Evolutionary conservation across 2,888 invertebrate genomes (phyloP).

Genomic region (Chrysotoxum bicinctum): DNA sequence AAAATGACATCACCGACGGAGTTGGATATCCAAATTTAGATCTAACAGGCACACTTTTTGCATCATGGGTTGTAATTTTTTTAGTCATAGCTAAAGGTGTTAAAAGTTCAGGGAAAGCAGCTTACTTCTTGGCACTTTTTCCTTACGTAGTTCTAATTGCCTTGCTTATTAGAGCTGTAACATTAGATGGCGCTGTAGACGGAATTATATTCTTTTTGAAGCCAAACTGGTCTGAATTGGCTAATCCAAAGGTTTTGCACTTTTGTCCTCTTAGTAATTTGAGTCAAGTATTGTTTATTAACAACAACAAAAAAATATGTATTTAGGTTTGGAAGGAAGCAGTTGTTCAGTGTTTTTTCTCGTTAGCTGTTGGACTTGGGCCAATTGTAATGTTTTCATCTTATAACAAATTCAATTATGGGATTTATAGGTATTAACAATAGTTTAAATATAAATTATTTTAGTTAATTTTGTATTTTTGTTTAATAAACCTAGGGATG

Average conservation of each 20-base stretch:
- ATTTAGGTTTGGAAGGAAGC: slow-evolving; percentile 89
- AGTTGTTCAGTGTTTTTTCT: slow-evolving; percentile 90
- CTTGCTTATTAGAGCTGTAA: slow-evolving; percentile 86
- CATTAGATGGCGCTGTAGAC: slow-evolving; percentile 86
- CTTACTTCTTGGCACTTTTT: slow-evolving; percentile 94
- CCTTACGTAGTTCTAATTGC: slow-evolving; percentile 90
- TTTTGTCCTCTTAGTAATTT: neutral
- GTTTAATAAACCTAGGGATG: slow-evolving; percentile 85
- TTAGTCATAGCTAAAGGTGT: slow-evolving; percentile 88
- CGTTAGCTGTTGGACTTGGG: slow-evolving; percentile 88
- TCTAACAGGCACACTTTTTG: slow-evolving; percentile 85
- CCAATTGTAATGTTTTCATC: slow-evolving; percentile 91
- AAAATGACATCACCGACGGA: slow-evolving; percentile 79
- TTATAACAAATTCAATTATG: slow-evolving; percentile 88
- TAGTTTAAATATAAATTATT: no score
- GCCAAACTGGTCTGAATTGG: slow-evolving; percentile 89
- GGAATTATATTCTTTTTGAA: slow-evolving; percentile 91
- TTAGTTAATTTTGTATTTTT: neutral
- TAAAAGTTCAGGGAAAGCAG: slow-evolving; percentile 90
- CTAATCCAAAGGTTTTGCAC: slow-evolving; percentile 84
- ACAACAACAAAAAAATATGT: no score
- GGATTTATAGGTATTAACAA: slow-evolving; percentile 85
- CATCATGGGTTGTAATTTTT: slow-evolving; percentile 87
- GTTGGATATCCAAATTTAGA: slow-evolving; percentile 86
- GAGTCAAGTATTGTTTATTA: neutral